Conservation (phyloP, 2,888 invertebrate genomes). For the Dicyrtoma fusca region DNA sequence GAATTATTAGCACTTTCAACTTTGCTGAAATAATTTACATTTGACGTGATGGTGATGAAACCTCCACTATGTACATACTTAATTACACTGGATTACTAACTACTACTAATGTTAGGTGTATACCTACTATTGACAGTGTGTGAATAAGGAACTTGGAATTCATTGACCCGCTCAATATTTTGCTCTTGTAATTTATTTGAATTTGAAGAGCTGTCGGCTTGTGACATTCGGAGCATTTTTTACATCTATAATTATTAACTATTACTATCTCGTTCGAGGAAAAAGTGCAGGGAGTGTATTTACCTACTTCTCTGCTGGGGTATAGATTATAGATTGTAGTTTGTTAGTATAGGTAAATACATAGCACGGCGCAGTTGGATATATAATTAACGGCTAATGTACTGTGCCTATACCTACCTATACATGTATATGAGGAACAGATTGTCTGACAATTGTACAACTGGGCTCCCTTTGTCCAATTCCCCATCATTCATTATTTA, state of each 20-base stretch:
- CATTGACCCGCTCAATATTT: constrained; percentile 38
- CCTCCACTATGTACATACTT: constrained; percentile 10
- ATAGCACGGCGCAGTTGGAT: no score
- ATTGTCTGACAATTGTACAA: constrained; percentile 26
- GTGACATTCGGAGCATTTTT: no score
- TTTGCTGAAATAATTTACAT: background rate
- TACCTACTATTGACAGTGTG: constrained; percentile 25
- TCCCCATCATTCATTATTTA: constrained; percentile 24
- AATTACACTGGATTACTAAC: no score
- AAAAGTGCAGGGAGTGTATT: constrained; percentile 18
- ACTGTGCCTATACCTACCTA: background rate
- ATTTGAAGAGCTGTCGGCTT: constrained; percentile 7
- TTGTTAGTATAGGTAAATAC: no score
- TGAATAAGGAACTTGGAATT: constrained; percentile 33
- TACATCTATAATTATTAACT: no score
- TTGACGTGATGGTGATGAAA: constrained; percentile 12
- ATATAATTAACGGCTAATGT: no score
- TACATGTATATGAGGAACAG: background rate
- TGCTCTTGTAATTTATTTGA: background rate
- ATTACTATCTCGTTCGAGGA: background rate
- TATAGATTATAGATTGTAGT: no score
- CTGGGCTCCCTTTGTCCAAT: constrained; percentile 24
- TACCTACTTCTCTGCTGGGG: no score
- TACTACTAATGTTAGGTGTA: no score
- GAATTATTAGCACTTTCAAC: no score